A percentile compares a stretch with the other conserved stretches of the same genome.
phyloP scores from a whole-genome alignment of 2,797 vertebrate species.

The Ambastaia sidthimunki region DNA sequence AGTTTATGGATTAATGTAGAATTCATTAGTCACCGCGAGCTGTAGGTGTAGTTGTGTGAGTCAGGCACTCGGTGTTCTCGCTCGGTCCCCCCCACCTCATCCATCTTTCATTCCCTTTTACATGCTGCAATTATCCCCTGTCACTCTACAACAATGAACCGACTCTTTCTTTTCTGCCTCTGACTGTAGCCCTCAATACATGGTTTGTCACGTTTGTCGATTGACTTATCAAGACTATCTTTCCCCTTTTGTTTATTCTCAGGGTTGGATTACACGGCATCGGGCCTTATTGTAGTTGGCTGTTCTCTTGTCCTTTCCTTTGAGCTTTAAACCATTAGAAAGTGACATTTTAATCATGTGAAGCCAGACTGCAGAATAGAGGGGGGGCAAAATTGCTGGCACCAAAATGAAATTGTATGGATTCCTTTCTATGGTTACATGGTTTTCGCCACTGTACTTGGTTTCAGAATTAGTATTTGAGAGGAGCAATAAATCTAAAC shows the following conservation, averaged over 20 bases:
- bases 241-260: constrained; percentile 23
- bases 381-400: not conserved
- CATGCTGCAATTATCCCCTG: constrained; percentile 23
- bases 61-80: constrained; percentile 1
- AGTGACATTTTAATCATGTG: constrained; percentile 35
- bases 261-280: constrained; percentile 23
- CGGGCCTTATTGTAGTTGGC: not conserved
- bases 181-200: constrained; percentile 28
- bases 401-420: constrained; percentile 12
- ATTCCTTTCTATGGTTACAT: not conserved
- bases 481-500: constrained; percentile 14
- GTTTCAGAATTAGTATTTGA: not conserved
- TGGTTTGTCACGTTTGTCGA: constrained; percentile 38
- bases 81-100: not conserved
- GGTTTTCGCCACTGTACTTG: not conserved
- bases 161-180: not conserved
- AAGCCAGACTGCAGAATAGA: constrained; percentile 10
- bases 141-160: constrained; percentile 35
- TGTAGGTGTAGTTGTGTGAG: constrained; percentile 42
- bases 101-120: constrained; percentile 28
- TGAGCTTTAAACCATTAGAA: constrained; percentile 34
- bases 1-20: constrained; percentile 45
- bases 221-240: constrained; percentile 47
- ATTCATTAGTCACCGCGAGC: constrained; percentile 40
- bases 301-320: not conserved